Evolutionary conservation across 2,888 invertebrate species (phyloP).

Genomic region (Sialis fuliginosa): DNA sequence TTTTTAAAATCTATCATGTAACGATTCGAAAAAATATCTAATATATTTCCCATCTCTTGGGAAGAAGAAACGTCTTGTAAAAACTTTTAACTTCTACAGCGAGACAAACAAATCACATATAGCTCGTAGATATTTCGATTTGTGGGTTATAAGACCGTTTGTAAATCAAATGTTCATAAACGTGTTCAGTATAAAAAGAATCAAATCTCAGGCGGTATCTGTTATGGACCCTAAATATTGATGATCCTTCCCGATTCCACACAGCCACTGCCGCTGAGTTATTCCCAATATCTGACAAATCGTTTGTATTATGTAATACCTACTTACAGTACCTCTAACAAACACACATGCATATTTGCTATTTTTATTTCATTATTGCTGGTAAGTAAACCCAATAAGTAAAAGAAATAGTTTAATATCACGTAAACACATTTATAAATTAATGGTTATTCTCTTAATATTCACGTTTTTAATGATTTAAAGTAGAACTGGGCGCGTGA

Average conservation of each 20-base stretch:
- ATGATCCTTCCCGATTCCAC: constrained; percentile 7
- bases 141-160: constrained; percentile 7
- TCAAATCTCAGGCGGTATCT: constrained; percentile 17
- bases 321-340: constrained; percentile 5
- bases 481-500: too few relatives aligned
- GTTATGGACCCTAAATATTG: constrained; percentile 17
- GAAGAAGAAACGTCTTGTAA: neutral
- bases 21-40: too few relatives aligned
- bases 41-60: neutral
- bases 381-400: neutral
- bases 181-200: constrained; percentile 17
- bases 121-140: neutral
- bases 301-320: constrained; percentile 7
- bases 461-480: too few relatives aligned
- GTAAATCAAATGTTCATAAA: constrained; percentile 13
- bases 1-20: too few relatives aligned
- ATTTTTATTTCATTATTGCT: constrained; percentile 1
- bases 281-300: constrained; percentile 7
- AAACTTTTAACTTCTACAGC: neutral
- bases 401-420: neutral
- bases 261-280: constrained; percentile 10
- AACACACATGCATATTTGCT: neutral
- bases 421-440: neutral
- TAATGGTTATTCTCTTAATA: too few relatives aligned
- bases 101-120: neutral